Conservation (phyloP, 2,888 invertebrate genomes). For the Microctonus hyperodae region DNA sequence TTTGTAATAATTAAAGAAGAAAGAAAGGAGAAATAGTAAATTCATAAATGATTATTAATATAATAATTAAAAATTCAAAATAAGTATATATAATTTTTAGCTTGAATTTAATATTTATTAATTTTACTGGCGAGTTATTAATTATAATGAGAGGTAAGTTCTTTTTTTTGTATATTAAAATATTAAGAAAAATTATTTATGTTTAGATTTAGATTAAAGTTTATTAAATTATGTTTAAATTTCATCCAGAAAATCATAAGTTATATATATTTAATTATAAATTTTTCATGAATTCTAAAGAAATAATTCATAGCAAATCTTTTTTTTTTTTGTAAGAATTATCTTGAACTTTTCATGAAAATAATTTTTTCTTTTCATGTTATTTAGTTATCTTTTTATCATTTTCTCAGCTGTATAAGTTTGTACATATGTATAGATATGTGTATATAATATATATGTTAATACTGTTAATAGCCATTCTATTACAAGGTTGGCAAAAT, state of each 20-base stretch:
- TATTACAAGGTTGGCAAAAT: constrained; percentile 14
- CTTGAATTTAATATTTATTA: no score
- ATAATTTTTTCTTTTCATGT: neutral
- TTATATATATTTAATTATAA: no score
- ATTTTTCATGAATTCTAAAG: no score
- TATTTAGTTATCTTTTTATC: neutral
- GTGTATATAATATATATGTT: neutral
- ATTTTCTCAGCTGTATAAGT: neutral
- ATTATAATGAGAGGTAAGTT: no score
- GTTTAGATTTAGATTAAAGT: neutral
- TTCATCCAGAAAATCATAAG: no score
- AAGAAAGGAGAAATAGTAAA: neutral
- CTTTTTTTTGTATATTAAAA: no score
- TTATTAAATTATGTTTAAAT: no score
- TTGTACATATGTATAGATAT: neutral
- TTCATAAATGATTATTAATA: neutral
- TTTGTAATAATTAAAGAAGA: neutral
- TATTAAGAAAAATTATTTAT: no score
- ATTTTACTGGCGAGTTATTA: no score
- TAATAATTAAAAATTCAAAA: neutral
- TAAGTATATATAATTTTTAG: neutral
- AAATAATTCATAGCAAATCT: neutral
- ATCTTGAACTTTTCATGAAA: neutral
- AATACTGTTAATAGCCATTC: constrained; percentile 9
- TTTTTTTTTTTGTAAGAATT: neutral